A percentile compares a stretch with the other conserved stretches of the same genome.
Evolutionary conservation across 1,140 invertebrate species (phyloP).

Genomic region (Gryon sp.): DNA sequence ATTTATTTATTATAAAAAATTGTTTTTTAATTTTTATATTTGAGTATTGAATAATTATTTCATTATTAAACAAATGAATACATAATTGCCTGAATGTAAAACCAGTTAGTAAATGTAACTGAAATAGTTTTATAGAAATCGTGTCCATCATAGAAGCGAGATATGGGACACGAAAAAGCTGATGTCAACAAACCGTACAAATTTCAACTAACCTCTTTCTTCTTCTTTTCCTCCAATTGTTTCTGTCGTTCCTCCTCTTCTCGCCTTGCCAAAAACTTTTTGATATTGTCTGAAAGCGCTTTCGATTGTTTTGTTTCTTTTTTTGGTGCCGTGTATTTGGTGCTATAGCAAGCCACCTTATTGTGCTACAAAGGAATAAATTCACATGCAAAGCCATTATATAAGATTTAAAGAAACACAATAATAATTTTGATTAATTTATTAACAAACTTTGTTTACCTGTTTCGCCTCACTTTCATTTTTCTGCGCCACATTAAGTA

Average conservation of each 20-base stretch:
- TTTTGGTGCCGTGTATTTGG: slow-evolving; percentile 89
- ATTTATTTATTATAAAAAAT: neutral
- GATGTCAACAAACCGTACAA: slow-evolving; percentile 19
- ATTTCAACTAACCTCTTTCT: slow-evolving; percentile 79
- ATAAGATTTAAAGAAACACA: slow-evolving; percentile 8
- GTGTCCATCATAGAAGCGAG: too few species aligned
- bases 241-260: slow-evolving; percentile 88
- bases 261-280: slow-evolving; percentile 89
- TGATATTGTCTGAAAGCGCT: slow-evolving; percentile 86
- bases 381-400: slow-evolving; percentile 3
- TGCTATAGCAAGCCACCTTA: slow-evolving; percentile 84
- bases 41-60: neutral
- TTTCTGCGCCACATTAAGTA: slow-evolving; percentile 27
- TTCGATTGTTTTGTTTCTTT: slow-evolving; percentile 86
- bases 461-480: slow-evolving; percentile 23
- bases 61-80: neutral
- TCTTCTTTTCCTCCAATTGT: slow-evolving; percentile 82
- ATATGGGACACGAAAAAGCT: too few species aligned
- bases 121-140: too few species aligned
- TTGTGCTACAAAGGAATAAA: neutral
- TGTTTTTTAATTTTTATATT: neutral
- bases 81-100: too few species aligned
- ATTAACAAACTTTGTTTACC: slow-evolving; percentile 17
- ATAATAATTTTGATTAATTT: too few species aligned
- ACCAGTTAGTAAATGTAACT: too few species aligned